Base-by-base conservation (phyloP, 2,113 vertebrate genomes). In the Lamprotornis superbus region DNA sequence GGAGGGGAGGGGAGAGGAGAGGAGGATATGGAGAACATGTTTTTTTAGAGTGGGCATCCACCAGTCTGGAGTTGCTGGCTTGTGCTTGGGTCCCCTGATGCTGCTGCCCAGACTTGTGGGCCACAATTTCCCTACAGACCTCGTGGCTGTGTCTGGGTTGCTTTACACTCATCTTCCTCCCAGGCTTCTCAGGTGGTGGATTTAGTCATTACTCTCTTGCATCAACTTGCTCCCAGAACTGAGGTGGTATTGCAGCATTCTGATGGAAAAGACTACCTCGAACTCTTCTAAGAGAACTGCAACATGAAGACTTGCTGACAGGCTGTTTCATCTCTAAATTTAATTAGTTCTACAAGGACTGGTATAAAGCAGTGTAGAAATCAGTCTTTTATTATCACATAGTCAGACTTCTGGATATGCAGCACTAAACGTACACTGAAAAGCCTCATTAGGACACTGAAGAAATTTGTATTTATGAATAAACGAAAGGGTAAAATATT, bases 11-110 rank as follows among this genome's bases (percentile, higher is more conserved):
- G 44, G 44, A 73, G 33, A 81, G 24, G 59, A 53, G 47, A 8
- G 17, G 44, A 44, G 44, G 4, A 4, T 42, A 42, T 42, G 17
- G 42, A 44, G 42, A 78, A 74, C 0, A 0, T 3, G 15, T 21
- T 37, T 83, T 70, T 60, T 50, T 57, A n/a, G 33, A 64, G 28
- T 0, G 4, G n/a, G 15, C n/a, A 31, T 27, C 5, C 2, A 8
- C 15, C 30, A 49, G 1, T 19, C 15, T 52, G 44, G 22, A 69
- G 28, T 7, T 5, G 2, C 27, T 67, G 33, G 4, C 35, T 1
- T 3, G 7, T 56, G 5, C 50, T 47, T 2, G 0, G 18, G 31
- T 31, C 2, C 10, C 10, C 18, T 9, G 15, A 22, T 46, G 37
- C 40, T 73, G n/a, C 27, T 9, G 8, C 56, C 44, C n/a, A 73